phyloP scores from a whole-genome alignment of 2,113 vertebrate species.

The Tragelaphus strepsiceros region DNA sequence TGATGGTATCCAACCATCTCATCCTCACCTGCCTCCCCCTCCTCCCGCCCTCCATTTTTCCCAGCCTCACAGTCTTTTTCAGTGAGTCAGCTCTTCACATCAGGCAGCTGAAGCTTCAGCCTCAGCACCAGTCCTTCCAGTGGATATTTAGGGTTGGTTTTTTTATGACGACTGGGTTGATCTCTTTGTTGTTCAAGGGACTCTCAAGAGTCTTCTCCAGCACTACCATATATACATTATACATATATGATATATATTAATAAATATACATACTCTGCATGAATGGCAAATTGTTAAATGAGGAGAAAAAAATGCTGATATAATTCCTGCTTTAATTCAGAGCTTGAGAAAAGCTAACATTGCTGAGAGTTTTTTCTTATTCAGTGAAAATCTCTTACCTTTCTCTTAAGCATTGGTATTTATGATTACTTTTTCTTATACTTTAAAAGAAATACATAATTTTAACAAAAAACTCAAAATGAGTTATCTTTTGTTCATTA shows the following conservation, averaged over 20 bases:
- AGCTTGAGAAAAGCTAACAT: neutral
- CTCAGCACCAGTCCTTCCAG: neutral
- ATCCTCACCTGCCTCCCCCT: neutral
- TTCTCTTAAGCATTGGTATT: neutral
- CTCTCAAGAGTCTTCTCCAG: neutral
- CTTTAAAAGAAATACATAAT: neutral
- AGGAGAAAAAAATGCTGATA: neutral
- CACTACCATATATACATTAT: neutral
- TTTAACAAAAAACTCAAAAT: neutral
- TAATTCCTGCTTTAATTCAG: conserved; percentile 10
- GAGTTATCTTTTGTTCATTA: neutral
- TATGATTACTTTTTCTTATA: neutral
- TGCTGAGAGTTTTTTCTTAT: neutral
- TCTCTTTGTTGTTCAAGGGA: neutral
- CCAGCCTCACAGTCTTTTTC: neutral
- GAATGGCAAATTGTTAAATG: conserved; percentile 59
- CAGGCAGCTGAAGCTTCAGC: neutral
- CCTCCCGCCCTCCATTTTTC: neutral
- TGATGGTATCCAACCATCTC: neutral
- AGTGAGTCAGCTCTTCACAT: neutral
- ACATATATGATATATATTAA: neutral
- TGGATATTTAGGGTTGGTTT: neutral
- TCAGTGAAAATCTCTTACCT: neutral
- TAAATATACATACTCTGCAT: conserved; percentile 44
- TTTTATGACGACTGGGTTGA: neutral